Evolutionary conservation across 2,888 invertebrate species (phyloP), one percentile per base, ranked within the genome.

Genomic region (Lasioglossum zephyrum): DNA sequence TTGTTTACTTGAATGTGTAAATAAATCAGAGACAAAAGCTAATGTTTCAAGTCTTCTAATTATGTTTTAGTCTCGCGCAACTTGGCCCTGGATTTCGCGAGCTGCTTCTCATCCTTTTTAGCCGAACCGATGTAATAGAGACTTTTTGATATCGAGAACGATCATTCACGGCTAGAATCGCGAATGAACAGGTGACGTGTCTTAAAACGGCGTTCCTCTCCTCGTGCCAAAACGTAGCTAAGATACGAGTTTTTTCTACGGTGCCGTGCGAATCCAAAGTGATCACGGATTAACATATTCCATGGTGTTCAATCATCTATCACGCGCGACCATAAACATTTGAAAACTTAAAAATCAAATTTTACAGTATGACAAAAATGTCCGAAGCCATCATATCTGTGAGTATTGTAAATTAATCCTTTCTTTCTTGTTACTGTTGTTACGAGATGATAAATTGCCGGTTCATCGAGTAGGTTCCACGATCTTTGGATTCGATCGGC

Each of bases 171-270:
- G 80, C 73, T 47, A 88, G 80, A 69, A 72, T 87, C 77, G 80
- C 73, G 75, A 77, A 79, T 73, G 79, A 82, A 79, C 79, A 60
- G 73, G 73, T 53, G 87, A 87, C 77, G 84, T 79, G 82, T 89
- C 80, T 85, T 82, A 87, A 88, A 86, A 91, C 89, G 83, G 88
- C 91, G 91, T 91, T 91, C 91, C 91, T 91, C 90, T 91, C 90
- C 91, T 91, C 91, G 91, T 91, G 91, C 91, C 91, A 91, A 91
- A 77, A 86, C 75, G 78, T 91, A 90, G 89, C 80, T 91, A 89
- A 91, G 86, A 78, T 88, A 84, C 73, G 82, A 85, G 82, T 79
- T 76, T 84, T 90, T 87, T 90, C 53, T 87, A 90, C 87, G 81
- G 73, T 76, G 80, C 83, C 87, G 82, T 44, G 72, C 89, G 91